Percentiles rank a stretch among this genome's conserved stretches.
Conservation (phyloP, 2,797 vertebrate genomes). For the Anabas testudineus region DNA sequence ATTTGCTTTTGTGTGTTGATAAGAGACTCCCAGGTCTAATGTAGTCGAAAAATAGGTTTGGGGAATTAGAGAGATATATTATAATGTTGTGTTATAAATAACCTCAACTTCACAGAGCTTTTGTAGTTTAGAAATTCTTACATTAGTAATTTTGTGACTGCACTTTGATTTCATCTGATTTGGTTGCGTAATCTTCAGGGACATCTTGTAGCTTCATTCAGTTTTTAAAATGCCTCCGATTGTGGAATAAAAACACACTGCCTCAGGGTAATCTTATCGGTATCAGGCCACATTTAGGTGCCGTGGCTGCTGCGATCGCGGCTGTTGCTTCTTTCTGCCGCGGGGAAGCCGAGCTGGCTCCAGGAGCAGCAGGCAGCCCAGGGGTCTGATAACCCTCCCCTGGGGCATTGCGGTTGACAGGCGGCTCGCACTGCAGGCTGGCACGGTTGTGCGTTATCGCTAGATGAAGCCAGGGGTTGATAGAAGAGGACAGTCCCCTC, state of each 20-base stretch:
- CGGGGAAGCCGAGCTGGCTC: conserved; percentile 48
- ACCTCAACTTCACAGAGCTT: conserved; percentile 8
- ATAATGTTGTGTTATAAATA: conserved; percentile 19
- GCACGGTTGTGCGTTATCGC: conserved; percentile 67
- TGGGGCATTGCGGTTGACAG: conserved; percentile 70
- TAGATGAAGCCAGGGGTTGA: conserved; percentile 69
- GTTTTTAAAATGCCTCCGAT: conserved; percentile 20
- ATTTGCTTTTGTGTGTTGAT: conserved; percentile 28
- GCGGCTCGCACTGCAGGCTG: conserved; percentile 58
- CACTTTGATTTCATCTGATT: conserved; percentile 10
- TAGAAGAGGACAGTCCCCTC: conserved; percentile 62
- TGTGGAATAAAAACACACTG: conserved; percentile 32
- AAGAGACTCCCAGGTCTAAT: conserved; percentile 15
- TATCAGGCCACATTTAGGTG: conserved; percentile 45
- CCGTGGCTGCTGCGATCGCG: conserved; percentile 21
- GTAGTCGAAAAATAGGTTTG: not conserved
- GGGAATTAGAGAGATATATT: not conserved
- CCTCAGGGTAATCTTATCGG: conserved; percentile 52
- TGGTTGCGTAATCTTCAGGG: conserved; percentile 6
- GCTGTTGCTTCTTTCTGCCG: conserved; percentile 36
- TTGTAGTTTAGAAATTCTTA: not conserved
- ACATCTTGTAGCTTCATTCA: conserved; percentile 19
- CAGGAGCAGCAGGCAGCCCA: conserved; percentile 53
- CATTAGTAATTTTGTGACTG: conserved; percentile 5
- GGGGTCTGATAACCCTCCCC: conserved; percentile 72